These are phyloP conservation scores for Menura novaehollandiae DNA, from an alignment of 2,113 vertebrate species.

Conservation along the genomic window DNA sequence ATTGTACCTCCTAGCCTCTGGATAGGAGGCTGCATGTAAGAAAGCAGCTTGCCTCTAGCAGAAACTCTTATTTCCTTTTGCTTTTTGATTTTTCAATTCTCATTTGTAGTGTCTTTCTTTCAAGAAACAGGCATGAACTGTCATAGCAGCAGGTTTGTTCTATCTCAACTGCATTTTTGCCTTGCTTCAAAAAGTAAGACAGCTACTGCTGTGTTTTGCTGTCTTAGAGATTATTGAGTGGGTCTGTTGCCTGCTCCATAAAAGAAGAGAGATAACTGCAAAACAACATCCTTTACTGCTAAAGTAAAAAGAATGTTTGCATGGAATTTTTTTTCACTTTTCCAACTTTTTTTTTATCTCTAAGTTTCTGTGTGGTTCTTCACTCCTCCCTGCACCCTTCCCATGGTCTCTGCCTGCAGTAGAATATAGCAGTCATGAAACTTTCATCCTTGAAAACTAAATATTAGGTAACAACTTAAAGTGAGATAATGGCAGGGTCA, in stretches of 20 bases:
- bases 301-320: background rate
- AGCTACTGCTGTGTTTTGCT: background rate
- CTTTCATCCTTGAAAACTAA: background rate
- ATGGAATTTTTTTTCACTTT: background rate
- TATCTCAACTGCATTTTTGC: background rate
- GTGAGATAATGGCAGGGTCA: background rate
- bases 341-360: background rate
- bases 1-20: background rate
- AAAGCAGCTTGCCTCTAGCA: background rate
- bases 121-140: background rate
- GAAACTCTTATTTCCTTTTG: background rate
- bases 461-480: background rate
- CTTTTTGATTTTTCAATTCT: background rate
- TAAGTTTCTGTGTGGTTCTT: background rate
- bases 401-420: background rate
- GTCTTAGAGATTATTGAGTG: background rate
- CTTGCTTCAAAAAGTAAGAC: background rate
- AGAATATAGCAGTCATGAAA: background rate
- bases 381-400: accelerated
- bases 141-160: background rate
- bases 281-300: background rate
- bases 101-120: background rate
- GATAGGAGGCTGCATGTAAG: background rate
- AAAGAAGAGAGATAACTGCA: background rate
- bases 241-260: background rate